A percentile compares a stretch with the other conserved stretches of the same genome.
Conservation (phyloP, 2,797 vertebrate species). For the Borostomias antarcticus region DNA sequence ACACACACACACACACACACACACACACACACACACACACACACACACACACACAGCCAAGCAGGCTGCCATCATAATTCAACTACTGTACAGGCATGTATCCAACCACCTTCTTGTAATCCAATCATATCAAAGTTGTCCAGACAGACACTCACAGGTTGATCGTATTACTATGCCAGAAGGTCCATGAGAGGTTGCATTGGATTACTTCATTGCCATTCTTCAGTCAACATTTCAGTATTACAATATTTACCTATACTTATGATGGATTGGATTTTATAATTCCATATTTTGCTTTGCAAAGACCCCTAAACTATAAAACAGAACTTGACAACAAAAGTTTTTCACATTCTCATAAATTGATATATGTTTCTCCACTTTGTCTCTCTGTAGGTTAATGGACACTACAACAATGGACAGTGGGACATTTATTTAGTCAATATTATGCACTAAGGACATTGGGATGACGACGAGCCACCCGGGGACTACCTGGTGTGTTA, state of each 20-base stretch:
- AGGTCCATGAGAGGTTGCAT: neutral
- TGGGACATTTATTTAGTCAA: conserved; percentile 61
- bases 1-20: neutral
- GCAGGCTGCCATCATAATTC: neutral
- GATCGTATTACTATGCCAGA: conserved; percentile 28
- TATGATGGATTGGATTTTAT: neutral
- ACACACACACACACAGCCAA: conserved; percentile 19
- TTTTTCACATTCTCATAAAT: neutral
- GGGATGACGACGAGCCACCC: conserved; percentile 51
- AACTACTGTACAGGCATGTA: neutral
- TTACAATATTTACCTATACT: neutral
- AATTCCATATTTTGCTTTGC: neutral
- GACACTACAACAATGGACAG: conserved; percentile 44
- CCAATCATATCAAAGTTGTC: conserved; percentile 22
- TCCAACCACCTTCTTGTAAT: neutral
- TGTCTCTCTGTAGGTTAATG: conserved; percentile 48
- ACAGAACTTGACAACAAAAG: too few relatives aligned
- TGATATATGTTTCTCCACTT: neutral
- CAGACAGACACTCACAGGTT: conserved; percentile 15
- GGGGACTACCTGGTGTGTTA: conserved; percentile 56
- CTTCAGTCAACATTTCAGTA: conserved; percentile 10
- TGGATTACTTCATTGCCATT: conserved; percentile 3
- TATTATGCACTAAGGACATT: conserved; percentile 77
- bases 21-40: conserved; percentile 14
- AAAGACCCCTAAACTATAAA: too few relatives aligned